Conservation (phyloP, 1,140 invertebrate genomes). For the Scaptodrosophila lebanonensis region DNA sequence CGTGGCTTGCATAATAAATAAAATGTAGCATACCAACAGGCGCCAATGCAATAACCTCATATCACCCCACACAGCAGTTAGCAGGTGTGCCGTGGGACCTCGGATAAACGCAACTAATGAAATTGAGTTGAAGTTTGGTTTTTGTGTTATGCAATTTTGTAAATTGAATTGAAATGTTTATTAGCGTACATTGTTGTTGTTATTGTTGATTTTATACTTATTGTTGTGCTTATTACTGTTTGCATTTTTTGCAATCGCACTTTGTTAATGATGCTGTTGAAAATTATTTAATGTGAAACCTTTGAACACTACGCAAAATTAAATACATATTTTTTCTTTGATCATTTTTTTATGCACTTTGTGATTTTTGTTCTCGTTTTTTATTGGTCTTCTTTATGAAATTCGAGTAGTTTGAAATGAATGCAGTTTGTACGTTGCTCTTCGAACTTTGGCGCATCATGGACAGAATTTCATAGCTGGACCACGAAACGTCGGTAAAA, state of each 20-base stretch:
- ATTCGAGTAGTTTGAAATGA: conserved; percentile 13
- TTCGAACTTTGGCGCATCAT: too few relatives aligned
- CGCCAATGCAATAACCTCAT: not conserved
- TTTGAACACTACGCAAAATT: conserved; percentile 13
- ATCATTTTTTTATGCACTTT: not conserved
- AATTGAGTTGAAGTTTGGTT: conserved; percentile 70
- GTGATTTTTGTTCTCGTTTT: too few relatives aligned
- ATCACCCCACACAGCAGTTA: conserved; percentile 11
- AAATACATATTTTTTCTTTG: not conserved
- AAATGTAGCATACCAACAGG: conserved; percentile 23
- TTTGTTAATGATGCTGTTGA: conserved; percentile 56
- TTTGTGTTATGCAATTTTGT: conserved; percentile 51
- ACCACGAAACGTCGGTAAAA: too few relatives aligned
- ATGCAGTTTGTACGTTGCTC: not conserved
- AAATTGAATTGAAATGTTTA: conserved; percentile 75
- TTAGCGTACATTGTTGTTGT: conserved; percentile 46
- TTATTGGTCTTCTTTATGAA: too few relatives aligned
- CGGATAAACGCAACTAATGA: conserved; percentile 55
- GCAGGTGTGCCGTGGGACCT: conserved; percentile 4
- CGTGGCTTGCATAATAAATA: conserved; percentile 44
- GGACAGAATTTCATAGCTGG: too few relatives aligned
- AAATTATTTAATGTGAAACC: conserved; percentile 56
- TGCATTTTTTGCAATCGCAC: conserved; percentile 13
- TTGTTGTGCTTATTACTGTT: conserved; percentile 36
- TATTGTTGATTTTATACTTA: conserved; percentile 1